phyloP scores from a whole-genome alignment of 2,888 invertebrate genomes.

The Acrocyrtus sp. region DNA sequence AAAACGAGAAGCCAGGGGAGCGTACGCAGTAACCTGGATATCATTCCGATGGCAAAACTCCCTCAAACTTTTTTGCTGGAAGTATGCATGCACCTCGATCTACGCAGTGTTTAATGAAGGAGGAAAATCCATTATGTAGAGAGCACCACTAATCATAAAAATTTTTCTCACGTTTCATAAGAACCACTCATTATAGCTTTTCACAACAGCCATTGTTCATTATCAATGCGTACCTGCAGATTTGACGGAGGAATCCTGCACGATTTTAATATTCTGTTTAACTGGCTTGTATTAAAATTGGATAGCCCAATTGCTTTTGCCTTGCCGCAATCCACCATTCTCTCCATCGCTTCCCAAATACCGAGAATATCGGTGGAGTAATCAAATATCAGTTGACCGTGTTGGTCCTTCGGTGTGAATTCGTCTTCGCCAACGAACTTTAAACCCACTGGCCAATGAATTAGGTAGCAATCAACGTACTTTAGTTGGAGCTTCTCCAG shows the following conservation, averaged over 20 bases:
- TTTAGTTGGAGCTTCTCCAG: constrained; percentile 77
- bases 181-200: too few species aligned
- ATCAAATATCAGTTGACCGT: constrained; percentile 74
- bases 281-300: constrained; percentile 81
- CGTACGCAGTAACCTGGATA: constrained; percentile 82
- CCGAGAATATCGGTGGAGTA: constrained; percentile 76
- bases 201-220: too few species aligned
- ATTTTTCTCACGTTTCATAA: too few species aligned
- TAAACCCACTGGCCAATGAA: constrained; percentile 81
- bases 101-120: too few species aligned
- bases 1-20: constrained; percentile 84
- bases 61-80: constrained; percentile 76
- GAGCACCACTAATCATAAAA: too few species aligned
- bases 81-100: constrained; percentile 81
- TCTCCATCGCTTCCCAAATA: constrained; percentile 80
- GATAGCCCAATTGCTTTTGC: constrained; percentile 85
- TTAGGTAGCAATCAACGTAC: constrained; percentile 83
- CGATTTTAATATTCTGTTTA: constrained; percentile 73
- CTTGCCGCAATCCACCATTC: constrained; percentile 75
- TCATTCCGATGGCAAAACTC: constrained; percentile 73
- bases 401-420: constrained; percentile 71
- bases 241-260: constrained; percentile 74
- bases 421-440: constrained; percentile 73
- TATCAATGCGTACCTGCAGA: constrained; percentile 69
- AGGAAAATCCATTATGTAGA: too few species aligned